Base-by-base conservation (phyloP, 2,113 vertebrate species). In the Pleuronectes platessa region DNA sequence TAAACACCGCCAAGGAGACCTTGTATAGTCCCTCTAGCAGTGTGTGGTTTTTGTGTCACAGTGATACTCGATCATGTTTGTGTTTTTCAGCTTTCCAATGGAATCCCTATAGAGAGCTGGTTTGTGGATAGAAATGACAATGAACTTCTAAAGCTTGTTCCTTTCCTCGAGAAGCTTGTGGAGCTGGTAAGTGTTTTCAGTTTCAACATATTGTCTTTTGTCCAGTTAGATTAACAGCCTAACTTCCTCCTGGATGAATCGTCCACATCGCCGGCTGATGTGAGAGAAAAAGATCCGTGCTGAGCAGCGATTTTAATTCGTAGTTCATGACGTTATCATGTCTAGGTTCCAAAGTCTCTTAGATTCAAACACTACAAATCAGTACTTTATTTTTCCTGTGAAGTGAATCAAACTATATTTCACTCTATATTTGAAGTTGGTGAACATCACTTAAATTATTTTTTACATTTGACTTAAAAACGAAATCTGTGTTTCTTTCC, bases 111-210 rank as follows among this genome's bases (percentile, higher is more conserved):
- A 88, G 98, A 99, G 92, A 99, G 98, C 93, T 99, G 98, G 98
- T 99, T 99, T 92, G 97, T 99, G 96, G 98, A 99, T 93, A 96
- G 97, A 95, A 98, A 98, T 83, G 98, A 99, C 95, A 98, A 95
- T 37, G 98, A 99, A 92, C 97, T 99, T 76, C 94, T 99, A 80
- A 99, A 99, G 94, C 91, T 99, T 83, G 96, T 99, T 90, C 98
- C 98, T 61, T 99, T 99, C 94, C 95, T 99, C 77, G 98, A 99
- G 95, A 99, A 97, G 91, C 97, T 99, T 45, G 98, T 99, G 93
- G 97, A 97, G 93, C 94, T 99, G 98, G 98, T 99, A 76, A 4
- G 89, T 90, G 67, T 47, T 17, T 27, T 6, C 21, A 9, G 21
- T n/a, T 27, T n/a, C 10, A 42, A 40, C 20, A 5, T 45, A 51